Conservation (phyloP, 2,888 invertebrate genomes). For the Arrhopalites spinosus region DNA sequence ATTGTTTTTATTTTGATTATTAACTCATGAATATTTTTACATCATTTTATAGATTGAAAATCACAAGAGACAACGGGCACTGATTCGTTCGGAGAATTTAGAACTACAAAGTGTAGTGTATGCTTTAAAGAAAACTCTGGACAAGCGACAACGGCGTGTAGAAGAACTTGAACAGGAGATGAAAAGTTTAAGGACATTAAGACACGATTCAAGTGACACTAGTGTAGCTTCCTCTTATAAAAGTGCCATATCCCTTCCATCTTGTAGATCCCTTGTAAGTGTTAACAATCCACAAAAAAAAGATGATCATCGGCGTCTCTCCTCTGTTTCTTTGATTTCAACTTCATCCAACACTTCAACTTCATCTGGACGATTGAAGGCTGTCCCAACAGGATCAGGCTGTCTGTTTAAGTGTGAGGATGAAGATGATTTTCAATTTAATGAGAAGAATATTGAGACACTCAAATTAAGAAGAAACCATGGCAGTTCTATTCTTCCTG, state of each 20-base stretch:
- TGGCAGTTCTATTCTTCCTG: constrained; percentile 51
- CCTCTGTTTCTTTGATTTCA: constrained; percentile 41
- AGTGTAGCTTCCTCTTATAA: constrained; percentile 4
- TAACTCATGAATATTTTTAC: background rate
- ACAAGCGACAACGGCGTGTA: constrained; percentile 10
- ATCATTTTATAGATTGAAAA: constrained; percentile 39
- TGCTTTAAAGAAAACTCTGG: constrained; percentile 37
- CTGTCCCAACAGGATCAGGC: constrained; percentile 55
- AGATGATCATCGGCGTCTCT: constrained; percentile 36
- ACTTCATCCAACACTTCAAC: constrained; percentile 47
- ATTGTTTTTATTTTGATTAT: background rate
- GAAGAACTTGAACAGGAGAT: background rate
- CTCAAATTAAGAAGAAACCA: constrained; percentile 66
- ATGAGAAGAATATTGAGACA: constrained; percentile 73
- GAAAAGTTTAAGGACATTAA: background rate
- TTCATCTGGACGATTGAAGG: constrained; percentile 42
- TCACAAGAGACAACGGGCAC: constrained; percentile 45
- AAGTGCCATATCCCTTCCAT: background rate
- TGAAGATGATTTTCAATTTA: constrained; percentile 83
- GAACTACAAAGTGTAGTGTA: constrained; percentile 26
- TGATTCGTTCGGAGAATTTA: constrained; percentile 34
- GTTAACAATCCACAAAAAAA: background rate
- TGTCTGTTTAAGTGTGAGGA: constrained; percentile 75
- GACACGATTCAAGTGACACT: constrained; percentile 11
- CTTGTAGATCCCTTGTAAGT: constrained; percentile 1